phyloP scores from a whole-genome alignment of 2,888 invertebrate genomes.

The Hirtodrosophila alboralis region DNA sequence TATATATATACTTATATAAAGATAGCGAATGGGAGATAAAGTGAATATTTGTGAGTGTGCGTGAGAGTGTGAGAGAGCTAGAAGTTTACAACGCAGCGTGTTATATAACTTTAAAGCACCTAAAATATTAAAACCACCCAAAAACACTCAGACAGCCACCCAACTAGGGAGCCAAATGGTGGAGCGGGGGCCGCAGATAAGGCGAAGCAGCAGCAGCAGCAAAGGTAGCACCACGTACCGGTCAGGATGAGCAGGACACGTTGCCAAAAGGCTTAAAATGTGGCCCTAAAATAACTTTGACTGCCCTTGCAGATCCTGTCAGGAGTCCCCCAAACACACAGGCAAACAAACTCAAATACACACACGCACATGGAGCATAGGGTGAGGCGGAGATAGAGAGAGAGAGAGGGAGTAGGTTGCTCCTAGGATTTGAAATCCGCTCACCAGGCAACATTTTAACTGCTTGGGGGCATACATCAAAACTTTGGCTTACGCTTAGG shows the following conservation, averaged over 20 bases:
- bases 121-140: constrained; percentile 77
- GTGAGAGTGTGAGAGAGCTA: constrained; percentile 11
- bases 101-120: constrained; percentile 75
- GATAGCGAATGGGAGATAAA: constrained; percentile 20
- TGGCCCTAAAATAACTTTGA: constrained; percentile 78
- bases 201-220: constrained; percentile 53
- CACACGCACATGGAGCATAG: constrained; percentile 1
- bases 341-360: constrained; percentile 32
- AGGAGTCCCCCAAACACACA: constrained; percentile 26
- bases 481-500: constrained; percentile 78
- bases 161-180: constrained; percentile 42
- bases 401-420: constrained; percentile 20
- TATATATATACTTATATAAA: constrained; percentile 11
- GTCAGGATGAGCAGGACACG: constrained; percentile 70
- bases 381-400: neutral
- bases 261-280: constrained; percentile 78
- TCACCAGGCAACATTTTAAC: constrained; percentile 68
- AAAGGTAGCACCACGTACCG: constrained; percentile 52
- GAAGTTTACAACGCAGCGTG: constrained; percentile 39
- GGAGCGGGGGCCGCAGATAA: constrained; percentile 70
- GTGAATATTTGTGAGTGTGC: constrained; percentile 8
- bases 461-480: constrained; percentile 80
- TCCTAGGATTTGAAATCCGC: constrained; percentile 71
- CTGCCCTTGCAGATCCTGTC: constrained; percentile 56
- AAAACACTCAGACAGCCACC: constrained; percentile 45